Evolutionary conservation across 1,140 invertebrate genomes (phyloP).

Genomic region (Drosophila dunni): DNA sequence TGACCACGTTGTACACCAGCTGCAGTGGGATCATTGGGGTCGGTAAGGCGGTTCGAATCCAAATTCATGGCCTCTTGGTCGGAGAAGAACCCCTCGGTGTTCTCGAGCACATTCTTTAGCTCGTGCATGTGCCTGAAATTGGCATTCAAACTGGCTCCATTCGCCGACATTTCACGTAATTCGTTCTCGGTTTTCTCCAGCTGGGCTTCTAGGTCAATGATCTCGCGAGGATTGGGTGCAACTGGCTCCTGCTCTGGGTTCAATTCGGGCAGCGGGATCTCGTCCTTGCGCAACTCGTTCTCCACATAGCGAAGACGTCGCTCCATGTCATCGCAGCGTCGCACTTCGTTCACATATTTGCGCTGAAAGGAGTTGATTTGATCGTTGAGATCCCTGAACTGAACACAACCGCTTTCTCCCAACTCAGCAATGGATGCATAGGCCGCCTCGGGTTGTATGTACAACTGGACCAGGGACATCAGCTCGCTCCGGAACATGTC

Average conservation of each 20-base stretch:
- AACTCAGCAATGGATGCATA: conserved; percentile 94
- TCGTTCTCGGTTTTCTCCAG: conserved; percentile 97
- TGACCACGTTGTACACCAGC: conserved; percentile 86
- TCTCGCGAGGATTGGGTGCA: conserved; percentile 98
- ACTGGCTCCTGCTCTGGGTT: conserved; percentile 96
- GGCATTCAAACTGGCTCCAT: conserved; percentile 96
- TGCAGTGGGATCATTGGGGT: conserved; percentile 88
- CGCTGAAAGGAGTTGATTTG: conserved; percentile 97
- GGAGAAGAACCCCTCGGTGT: conserved; percentile 89
- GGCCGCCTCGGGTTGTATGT: conserved; percentile 95
- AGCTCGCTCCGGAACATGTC: conserved; percentile 94
- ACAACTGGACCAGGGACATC: conserved; percentile 94
- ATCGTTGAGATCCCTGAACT: conserved; percentile 96
- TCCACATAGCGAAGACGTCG: conserved; percentile 96
- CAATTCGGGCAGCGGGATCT: conserved; percentile 90
- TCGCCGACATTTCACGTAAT: conserved; percentile 96
- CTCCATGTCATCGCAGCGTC: conserved; percentile 98
- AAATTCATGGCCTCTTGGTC: conserved; percentile 73
- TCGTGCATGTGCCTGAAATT: conserved; percentile 98
- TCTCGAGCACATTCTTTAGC: conserved; percentile 95
- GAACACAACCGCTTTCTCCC: conserved; percentile 94
- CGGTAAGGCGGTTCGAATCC: conserved; percentile 92
- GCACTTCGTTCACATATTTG: conserved; percentile 97
- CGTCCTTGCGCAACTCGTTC: conserved; percentile 96
- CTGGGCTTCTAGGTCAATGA: conserved; percentile 93